Percentiles rank a stretch among this genome's conserved stretches.
Evolutionary conservation across 2,797 vertebrate genomes (phyloP).

Genomic region (Notoglanidium macrostoma): DNA sequence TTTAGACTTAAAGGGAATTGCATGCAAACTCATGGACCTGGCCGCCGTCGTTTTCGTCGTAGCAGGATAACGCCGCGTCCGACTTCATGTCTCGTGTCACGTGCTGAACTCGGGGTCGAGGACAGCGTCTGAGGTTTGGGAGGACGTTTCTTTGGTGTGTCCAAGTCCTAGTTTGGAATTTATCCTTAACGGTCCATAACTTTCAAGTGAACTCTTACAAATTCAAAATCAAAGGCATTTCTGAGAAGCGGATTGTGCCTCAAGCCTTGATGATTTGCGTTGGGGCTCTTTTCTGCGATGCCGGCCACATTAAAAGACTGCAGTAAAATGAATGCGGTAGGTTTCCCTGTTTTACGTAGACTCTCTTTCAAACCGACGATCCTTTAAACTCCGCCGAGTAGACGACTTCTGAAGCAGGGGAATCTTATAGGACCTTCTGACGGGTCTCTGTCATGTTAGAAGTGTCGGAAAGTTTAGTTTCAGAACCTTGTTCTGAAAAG

Average conservation of each 20-base stretch:
- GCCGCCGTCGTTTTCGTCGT: too few relatives aligned
- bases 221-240: neutral
- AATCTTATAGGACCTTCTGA: too few relatives aligned
- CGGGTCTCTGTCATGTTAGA: neutral
- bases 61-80: too few relatives aligned
- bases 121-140: neutral
- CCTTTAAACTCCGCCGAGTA: neutral
- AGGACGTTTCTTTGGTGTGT: neutral
- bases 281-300: neutral
- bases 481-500: neutral
- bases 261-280: neutral
- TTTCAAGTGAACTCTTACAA: neutral
- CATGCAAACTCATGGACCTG: too few relatives aligned
- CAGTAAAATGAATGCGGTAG: too few relatives aligned
- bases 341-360: neutral
- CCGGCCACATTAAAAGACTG: neutral
- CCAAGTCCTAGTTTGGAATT: neutral
- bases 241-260: neutral
- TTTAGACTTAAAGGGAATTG: too few relatives aligned
- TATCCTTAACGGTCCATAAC: neutral
- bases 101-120: neutral
- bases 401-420: neutral
- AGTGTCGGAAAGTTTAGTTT: neutral
- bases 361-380: neutral
- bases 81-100: too few relatives aligned